Percentiles rank a stretch among this genome's conserved stretches.
phyloP scores from a whole-genome alignment of 2,888 invertebrate genomes.

The Rhamnusium bicolor region DNA sequence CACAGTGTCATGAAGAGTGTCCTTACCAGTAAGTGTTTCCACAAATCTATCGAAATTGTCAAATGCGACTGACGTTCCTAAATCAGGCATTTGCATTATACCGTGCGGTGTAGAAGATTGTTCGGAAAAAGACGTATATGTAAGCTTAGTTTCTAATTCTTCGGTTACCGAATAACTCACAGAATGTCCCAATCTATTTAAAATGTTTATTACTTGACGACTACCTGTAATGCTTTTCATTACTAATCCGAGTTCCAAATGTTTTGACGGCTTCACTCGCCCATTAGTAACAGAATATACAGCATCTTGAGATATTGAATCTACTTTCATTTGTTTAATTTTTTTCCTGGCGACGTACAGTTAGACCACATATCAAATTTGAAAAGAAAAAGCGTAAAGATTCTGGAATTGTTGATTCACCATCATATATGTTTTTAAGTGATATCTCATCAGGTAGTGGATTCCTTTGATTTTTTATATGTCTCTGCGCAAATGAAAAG shows the following conservation, averaged over 20 bases:
- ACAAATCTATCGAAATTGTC: background rate
- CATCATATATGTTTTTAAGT: background rate
- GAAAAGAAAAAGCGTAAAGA: background rate
- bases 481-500: background rate
- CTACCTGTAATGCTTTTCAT: background rate
- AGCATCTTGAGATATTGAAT: background rate
- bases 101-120: background rate
- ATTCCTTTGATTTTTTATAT: background rate
- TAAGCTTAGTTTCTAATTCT: background rate
- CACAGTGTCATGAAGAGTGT: background rate
- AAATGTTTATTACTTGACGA: background rate
- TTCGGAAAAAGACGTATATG: background rate
- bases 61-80: background rate
- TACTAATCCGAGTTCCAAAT: background rate
- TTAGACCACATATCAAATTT: background rate
- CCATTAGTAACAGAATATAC: background rate
- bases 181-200: background rate
- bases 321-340: background rate
- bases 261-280: background rate
- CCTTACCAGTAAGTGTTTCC: background rate
- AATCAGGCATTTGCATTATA: background rate
- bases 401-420: background rate
- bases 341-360: background rate
- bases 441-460: background rate
- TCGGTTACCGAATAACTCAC: background rate